phyloP scores from a whole-genome alignment of 2,113 vertebrate species.

The Megaleporinus macrocephalus region DNA sequence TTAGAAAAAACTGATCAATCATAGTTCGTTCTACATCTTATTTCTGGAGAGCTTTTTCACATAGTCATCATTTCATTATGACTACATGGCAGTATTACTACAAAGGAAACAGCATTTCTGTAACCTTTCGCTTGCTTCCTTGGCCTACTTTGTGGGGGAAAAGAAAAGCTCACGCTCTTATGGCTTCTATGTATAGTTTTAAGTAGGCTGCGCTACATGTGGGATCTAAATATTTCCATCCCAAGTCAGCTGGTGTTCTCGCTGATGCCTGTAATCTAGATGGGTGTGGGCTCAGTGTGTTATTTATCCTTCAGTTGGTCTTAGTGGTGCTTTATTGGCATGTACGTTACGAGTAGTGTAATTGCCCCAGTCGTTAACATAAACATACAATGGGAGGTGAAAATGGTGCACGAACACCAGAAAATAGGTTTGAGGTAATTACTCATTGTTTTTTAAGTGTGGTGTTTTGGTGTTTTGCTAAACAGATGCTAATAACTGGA shows the following conservation, averaged over 20 bases:
- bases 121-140: not conserved
- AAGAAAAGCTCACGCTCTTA: not conserved
- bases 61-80: not conserved
- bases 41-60: not conserved
- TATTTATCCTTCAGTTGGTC: not conserved
- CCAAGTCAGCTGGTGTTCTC: not conserved
- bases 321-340: not conserved
- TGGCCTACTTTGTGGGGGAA: too few species aligned
- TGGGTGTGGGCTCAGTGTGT: not conserved
- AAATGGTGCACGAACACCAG: too few species aligned
- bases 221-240: not conserved
- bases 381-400: too few species aligned
- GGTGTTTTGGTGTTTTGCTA: too few species aligned
- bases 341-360: not conserved
- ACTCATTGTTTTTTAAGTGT: too few species aligned
- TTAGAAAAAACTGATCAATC: not conserved
- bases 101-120: not conserved
- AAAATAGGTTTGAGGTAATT: too few species aligned
- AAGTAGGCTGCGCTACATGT: slow-evolving; percentile 1
- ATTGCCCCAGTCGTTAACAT: too few species aligned
- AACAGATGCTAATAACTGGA: too few species aligned
- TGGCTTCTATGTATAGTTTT: not conserved
- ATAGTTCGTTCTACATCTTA: not conserved
- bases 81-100: not conserved
- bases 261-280: not conserved